Evolutionary conservation across 53 echinoderm and acorn worm genomes (phyloP), one percentile per base, ranked within the genome.

Genomic region (Echinarachnius parma): DNA sequence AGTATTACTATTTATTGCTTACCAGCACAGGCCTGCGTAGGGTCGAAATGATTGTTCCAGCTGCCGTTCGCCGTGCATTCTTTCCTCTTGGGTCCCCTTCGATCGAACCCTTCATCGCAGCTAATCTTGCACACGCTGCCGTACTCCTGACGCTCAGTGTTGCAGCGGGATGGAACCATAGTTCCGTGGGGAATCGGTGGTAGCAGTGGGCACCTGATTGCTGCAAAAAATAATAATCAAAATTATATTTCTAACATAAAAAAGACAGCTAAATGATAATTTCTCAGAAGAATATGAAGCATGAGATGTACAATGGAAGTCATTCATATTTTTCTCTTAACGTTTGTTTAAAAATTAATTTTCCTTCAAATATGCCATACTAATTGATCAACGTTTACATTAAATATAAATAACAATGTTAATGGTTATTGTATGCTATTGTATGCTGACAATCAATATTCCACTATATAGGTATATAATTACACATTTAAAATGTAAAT

Each of bases 181-280:
- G 21, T 67, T 11, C 86, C 86, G 23, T 81, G 48, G 11, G 58
- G 54, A 23, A 86, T 60, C 0, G 78, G 37, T 34, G 76, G 54
- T 30, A 89, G 29, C 2, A 77, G 60, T 9, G 80, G 83, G 67
- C 93, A 93, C 26, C 71, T 85, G 4, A 93, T 80, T 19, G 83
- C 93, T 93, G 48, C 9, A 29, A 62, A 44, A 16, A 30, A 56
- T 28, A 29, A 7, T 20, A 29, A 0, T 56, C n/a, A 13, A 26
- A 56, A 27, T 29, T 0, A 16, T 3, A 26, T 26, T 26, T 19
- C 3, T 5, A 10, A 19, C 22, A 10, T 14, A 0, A 13, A 1
- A 21, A 49, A 8, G 0, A 45, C 13, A 45, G 13, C 46, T 45
- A 15, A 45, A 45, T 1, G 14, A 45, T 45, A 45, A 45, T 13